phyloP scores from a whole-genome alignment of 2,797 vertebrate species.

The Crocidura indochinensis region DNA sequence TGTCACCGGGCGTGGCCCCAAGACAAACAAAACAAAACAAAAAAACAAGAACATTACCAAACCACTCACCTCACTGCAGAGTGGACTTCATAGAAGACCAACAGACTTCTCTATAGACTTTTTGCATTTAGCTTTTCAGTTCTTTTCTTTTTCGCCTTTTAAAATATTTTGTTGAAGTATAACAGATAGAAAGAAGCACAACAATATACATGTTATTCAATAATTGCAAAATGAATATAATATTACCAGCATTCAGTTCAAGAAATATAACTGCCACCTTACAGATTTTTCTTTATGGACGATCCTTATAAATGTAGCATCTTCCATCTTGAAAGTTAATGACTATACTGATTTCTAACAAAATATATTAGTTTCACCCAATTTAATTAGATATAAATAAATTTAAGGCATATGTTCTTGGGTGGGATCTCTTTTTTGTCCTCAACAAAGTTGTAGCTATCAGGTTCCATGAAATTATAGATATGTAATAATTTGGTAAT shows the following conservation, averaged over 20 bases:
- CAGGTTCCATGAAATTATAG: neutral
- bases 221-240: constrained; percentile 55
- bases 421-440: neutral
- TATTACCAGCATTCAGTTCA: constrained; percentile 57
- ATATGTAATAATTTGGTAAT: constrained; percentile 55
- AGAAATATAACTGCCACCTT: constrained; percentile 59
- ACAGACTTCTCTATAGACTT: constrained; percentile 51
- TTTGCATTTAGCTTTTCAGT: constrained; percentile 54
- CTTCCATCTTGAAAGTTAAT: constrained; percentile 34
- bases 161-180: constrained; percentile 47
- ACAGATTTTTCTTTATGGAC: neutral
- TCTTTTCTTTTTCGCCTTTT: neutral
- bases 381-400: constrained; percentile 68
- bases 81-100: neutral
- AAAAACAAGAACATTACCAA: constrained; percentile 65
- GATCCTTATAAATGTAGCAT: constrained; percentile 6
- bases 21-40: no score
- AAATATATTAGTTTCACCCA: constrained; percentile 53
- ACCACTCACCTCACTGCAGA: constrained; percentile 24
- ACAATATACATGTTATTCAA: constrained; percentile 45
- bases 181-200: constrained; percentile 42
- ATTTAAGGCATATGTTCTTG: constrained; percentile 54
- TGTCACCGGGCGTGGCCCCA: no score
- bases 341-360: constrained; percentile 44
- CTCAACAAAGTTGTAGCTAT: constrained; percentile 41